A percentile compares a stretch with the other conserved stretches of the same genome.
Conservation (phyloP, 2,113 vertebrate species). For the Porphyrio hochstetteri region DNA sequence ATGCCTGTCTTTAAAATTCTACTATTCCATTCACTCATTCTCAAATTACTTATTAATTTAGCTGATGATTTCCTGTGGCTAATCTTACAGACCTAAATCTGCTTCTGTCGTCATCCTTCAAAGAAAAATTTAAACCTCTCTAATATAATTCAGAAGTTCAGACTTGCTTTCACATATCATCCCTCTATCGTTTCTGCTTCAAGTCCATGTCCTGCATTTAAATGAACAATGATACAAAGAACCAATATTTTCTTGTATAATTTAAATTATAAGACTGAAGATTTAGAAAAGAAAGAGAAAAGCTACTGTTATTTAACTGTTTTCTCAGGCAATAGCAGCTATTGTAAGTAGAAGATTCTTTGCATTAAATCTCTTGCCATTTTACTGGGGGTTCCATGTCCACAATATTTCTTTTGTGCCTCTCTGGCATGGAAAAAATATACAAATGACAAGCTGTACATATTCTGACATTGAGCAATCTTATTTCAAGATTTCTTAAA, state of each 20-base stretch:
- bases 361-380: neutral
- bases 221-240: constrained; percentile 52
- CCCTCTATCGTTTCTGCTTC: constrained; percentile 38
- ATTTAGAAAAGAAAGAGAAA: neutral
- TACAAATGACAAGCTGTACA: neutral
- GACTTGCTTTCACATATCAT: constrained; percentile 55
- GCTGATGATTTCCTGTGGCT: constrained; percentile 51
- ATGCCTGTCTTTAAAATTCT: constrained; percentile 14
- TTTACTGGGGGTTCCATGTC: neutral
- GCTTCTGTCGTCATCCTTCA: constrained; percentile 50
- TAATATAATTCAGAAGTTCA: constrained; percentile 62
- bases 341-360: neutral
- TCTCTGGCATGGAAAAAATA: neutral
- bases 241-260: constrained; percentile 34
- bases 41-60: constrained; percentile 64
- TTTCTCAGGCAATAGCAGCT: neutral
- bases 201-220: constrained; percentile 44
- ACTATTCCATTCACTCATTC: constrained; percentile 19
- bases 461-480: neutral
- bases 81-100: constrained; percentile 57
- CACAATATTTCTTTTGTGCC: neutral
- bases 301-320: neutral
- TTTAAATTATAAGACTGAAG: constrained; percentile 31
- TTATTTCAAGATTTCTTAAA: neutral
- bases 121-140: constrained; percentile 55